Conservation (phyloP, 2,113 vertebrate genomes). For the cattle (Bos taurus) region DNA sequence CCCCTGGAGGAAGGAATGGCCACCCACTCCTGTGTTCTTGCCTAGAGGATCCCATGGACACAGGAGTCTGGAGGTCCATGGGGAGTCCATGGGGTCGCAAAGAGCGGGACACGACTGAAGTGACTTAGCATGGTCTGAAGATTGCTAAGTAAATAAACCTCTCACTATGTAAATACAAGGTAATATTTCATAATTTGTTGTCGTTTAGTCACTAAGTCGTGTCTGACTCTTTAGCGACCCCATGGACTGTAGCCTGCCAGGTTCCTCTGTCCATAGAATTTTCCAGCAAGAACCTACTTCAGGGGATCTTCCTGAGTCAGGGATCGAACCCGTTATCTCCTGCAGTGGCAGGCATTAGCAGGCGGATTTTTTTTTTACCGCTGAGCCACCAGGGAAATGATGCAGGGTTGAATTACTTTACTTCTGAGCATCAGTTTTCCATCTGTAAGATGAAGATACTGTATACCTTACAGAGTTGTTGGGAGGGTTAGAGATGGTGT, state of each 20-base stretch:
- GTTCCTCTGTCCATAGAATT: neutral
- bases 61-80: neutral
- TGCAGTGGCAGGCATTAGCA: neutral
- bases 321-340: neutral
- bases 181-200: neutral
- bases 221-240: neutral
- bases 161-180: neutral
- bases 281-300: neutral
- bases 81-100: neutral
- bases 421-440: neutral
- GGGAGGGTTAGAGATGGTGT: neutral
- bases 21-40: neutral
- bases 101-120: neutral
- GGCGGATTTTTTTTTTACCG: neutral
- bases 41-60: neutral
- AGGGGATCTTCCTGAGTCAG: neutral
- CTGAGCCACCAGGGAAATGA: neutral
- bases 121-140: neutral
- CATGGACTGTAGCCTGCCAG: neutral
- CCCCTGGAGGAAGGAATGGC: neutral
- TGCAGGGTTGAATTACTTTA: neutral
- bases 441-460: neutral
- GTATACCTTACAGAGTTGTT: neutral
- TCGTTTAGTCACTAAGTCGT: rapidly evolving
- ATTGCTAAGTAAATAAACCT: neutral